Evolutionary conservation across 2,113 vertebrate species (phyloP).

Genomic region (Henicopernis longicauda): DNA sequence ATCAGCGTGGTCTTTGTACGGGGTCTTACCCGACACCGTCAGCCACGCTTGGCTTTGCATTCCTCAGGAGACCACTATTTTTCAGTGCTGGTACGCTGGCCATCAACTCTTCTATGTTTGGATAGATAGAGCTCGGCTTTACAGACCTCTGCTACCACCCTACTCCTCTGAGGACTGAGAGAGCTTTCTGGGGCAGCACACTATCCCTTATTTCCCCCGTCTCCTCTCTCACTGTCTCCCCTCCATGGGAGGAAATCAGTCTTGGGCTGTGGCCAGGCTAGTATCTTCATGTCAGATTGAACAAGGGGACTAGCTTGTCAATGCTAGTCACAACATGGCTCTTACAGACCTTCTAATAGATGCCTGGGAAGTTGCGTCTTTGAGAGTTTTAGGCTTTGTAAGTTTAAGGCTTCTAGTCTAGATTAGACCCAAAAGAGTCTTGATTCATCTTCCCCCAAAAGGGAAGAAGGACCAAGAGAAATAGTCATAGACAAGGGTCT

Average conservation of each 20-base stretch:
- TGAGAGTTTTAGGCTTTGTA: background rate
- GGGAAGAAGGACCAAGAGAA: background rate
- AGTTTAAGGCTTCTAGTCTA: background rate
- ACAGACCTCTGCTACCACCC: background rate
- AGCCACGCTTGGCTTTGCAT: background rate
- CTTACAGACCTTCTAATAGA: background rate
- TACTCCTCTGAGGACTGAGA: background rate
- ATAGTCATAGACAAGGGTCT: background rate
- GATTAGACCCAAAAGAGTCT: background rate
- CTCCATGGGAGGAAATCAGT: background rate
- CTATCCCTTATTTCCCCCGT: background rate
- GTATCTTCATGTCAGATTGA: background rate
- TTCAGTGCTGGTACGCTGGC: background rate
- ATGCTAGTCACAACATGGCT: background rate
- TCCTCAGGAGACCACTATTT: background rate
- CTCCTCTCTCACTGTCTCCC: background rate
- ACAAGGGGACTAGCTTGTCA: background rate
- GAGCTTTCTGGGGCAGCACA: background rate
- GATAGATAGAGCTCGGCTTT: background rate
- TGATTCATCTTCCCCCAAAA: background rate
- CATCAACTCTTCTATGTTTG: background rate
- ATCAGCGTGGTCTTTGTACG: accelerated
- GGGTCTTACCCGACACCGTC: background rate
- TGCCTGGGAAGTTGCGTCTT: background rate
- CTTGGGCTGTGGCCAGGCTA: background rate